These are phyloP conservation scores for Tetranychus urticae DNA, from an alignment of 1,140 invertebrate species.

Conservation along the genomic window DNA sequence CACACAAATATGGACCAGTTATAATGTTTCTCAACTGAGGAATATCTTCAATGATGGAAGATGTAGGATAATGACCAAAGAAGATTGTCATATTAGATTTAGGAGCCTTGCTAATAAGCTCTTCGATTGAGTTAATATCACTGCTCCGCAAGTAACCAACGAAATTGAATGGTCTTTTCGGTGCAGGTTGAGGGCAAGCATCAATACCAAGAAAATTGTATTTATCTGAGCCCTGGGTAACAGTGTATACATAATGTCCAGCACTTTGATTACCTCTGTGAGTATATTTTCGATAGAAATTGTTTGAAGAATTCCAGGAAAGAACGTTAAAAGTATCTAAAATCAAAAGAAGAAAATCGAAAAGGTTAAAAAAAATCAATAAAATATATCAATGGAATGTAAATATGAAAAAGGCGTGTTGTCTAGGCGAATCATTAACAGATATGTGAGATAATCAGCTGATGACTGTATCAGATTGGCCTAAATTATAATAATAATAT, in stretches of 20 bases:
- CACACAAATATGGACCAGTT: constrained; percentile 57
- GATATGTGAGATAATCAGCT: too few species aligned
- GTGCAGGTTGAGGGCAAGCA: constrained; percentile 61
- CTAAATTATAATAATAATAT: too few species aligned
- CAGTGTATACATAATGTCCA: constrained; percentile 47
- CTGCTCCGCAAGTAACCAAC: constrained; percentile 42
- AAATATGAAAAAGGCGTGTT: too few species aligned
- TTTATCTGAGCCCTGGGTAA: constrained; percentile 27
- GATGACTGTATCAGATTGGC: too few species aligned
- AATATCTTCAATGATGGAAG: constrained; percentile 43
- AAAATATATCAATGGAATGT: neutral
- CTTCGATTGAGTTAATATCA: constrained; percentile 6
- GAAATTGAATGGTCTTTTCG: constrained; percentile 72
- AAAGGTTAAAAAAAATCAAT: too few species aligned
- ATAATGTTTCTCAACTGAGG: constrained; percentile 29
- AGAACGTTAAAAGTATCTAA: constrained; percentile 70
- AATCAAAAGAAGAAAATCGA: constrained; percentile 18
- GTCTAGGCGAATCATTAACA: too few species aligned
- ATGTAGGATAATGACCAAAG: constrained; percentile 86
- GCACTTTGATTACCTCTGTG: constrained; percentile 41
- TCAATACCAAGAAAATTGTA: constrained; percentile 65
- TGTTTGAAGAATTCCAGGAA: neutral
- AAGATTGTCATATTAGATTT: constrained; percentile 30
- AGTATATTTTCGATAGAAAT: constrained; percentile 37
- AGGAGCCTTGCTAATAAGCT: neutral